Evolutionary conservation across 2,888 invertebrate species (phyloP), one percentile per base, ranked within the genome.

Genomic region (Julus scanicus): DNA sequence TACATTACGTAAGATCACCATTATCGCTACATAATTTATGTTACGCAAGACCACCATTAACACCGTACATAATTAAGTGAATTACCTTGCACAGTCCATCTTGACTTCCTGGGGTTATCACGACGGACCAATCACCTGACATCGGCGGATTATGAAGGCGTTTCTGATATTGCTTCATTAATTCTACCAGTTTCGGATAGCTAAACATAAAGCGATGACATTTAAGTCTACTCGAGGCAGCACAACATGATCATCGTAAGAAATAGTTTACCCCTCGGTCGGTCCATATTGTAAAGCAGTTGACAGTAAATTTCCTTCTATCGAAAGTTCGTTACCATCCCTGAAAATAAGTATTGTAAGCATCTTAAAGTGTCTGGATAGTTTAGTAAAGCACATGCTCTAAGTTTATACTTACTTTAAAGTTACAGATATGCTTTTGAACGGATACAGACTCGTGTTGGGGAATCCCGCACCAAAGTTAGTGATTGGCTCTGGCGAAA

Each of bases 261-360:
- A n/a, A n/a, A n/a, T n/a, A n/a, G n/a, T n/a, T 91, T 91, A 95
- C 93, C 96, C 96, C 91, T 94, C 94, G 2, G 95, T 95, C 0
- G 96, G 95, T 89, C 95, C 94, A 91, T 96, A 96, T 91, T 96
- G 96, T 88, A 96, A 92, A 0, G 95, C 95, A 0, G 94, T 93
- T 0, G 94, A 94, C 90, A 96, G 92, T 87, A 94, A 94, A 84
- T 93, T 92, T 0, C 94, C 95, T 84, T 94, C 93, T 20, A 96
- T 91, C 0, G 92, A 92, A 88, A 95, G 91, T 0, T 91, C 91
- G 0, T 93, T 92, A 0, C 95, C 95, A 89, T 94, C 93, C 90
- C 93, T 94, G 17, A 49, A 44, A 1, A 57, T 15, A n/a, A n/a
- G n/a, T n/a, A n/a, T n/a, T n/a, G n/a, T n/a, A n/a, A n/a, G n/a